Evolutionary conservation across 2,888 invertebrate genomes (phyloP).

Genomic region (Argyresthia albistria): DNA sequence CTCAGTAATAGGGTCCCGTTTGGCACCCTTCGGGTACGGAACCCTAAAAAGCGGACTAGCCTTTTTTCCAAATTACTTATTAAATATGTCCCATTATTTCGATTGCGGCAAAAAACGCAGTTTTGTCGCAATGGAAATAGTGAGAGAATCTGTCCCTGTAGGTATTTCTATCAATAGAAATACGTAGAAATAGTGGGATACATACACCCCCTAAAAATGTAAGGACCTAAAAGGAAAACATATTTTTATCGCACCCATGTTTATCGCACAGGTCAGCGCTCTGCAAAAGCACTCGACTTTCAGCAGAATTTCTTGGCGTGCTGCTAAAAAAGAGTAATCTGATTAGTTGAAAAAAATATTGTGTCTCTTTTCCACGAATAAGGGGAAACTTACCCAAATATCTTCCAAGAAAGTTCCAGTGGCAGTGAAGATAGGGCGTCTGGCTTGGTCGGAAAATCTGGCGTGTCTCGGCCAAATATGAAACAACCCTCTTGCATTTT

Average conservation of each 20-base stretch:
- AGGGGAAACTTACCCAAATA: constrained; percentile 51
- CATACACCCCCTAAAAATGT: too few relatives aligned
- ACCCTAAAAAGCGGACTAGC: too few relatives aligned
- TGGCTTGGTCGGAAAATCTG: constrained; percentile 21
- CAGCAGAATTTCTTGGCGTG: background rate
- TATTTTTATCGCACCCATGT: background rate
- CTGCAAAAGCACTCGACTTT: constrained; percentile 1
- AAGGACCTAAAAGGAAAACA: too few relatives aligned
- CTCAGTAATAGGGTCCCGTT: too few relatives aligned
- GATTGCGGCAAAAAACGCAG: too few relatives aligned
- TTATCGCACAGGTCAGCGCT: background rate
- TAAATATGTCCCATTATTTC: too few relatives aligned
- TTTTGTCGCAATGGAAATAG: too few relatives aligned
- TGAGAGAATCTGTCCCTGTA: too few relatives aligned
- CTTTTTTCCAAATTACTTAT: too few relatives aligned
- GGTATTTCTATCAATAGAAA: too few relatives aligned
- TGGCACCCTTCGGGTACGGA: too few relatives aligned
- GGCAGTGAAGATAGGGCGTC: constrained; percentile 50
- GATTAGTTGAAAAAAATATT: constrained; percentile 17
- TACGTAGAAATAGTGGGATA: too few relatives aligned
- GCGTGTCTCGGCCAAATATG: constrained; percentile 44
- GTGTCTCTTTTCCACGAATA: constrained; percentile 11
- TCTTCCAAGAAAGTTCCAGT: constrained; percentile 54
- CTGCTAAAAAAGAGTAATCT: constrained; percentile 12
- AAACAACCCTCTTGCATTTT: constrained; percentile 19